These are phyloP conservation scores for Luffia ferchaultella DNA, from an alignment of 2,888 invertebrate species.

Conservation along the genomic window DNA sequence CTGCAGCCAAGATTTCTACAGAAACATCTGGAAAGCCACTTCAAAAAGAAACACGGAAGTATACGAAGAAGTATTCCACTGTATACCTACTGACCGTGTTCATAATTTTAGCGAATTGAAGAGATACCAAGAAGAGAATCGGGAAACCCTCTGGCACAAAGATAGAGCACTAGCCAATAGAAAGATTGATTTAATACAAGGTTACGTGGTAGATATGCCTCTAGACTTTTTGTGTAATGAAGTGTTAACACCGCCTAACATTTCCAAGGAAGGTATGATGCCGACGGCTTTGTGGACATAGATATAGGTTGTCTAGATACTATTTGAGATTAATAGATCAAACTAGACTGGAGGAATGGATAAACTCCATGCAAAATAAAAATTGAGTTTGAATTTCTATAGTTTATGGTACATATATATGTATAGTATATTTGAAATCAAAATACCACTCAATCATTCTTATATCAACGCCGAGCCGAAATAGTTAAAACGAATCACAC, in stretches of 20 bases:
- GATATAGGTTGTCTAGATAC: too few relatives aligned
- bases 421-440: too few relatives aligned
- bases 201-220: slow-evolving; percentile 89
- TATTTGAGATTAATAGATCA: too few relatives aligned
- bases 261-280: slow-evolving; percentile 90
- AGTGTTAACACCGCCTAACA: slow-evolving; percentile 81
- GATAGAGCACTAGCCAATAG: slow-evolving; percentile 78
- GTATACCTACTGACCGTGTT: slow-evolving; percentile 85
- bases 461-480: too few relatives aligned
- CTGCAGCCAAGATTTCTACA: slow-evolving; percentile 82
- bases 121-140: slow-evolving; percentile 75
- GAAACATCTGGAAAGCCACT: slow-evolving; percentile 81
- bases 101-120: slow-evolving; percentile 80
- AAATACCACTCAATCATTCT: too few relatives aligned
- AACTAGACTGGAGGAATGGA: too few relatives aligned
- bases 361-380: too few relatives aligned
- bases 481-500: too few relatives aligned
- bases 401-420: too few relatives aligned
- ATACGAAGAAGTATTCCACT: slow-evolving; percentile 92
- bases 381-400: too few relatives aligned
- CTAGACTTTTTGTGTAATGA: slow-evolving; percentile 89
- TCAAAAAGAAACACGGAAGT: slow-evolving; percentile 86
- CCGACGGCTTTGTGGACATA: slow-evolving; percentile 93
- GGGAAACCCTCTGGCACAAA: slow-evolving; percentile 71
- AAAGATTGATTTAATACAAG: slow-evolving; percentile 80